Evolutionary conservation across 2,113 vertebrate species (phyloP), one percentile per base, ranked within the genome.

Genomic region (Oncorhynchus clarkii): DNA sequence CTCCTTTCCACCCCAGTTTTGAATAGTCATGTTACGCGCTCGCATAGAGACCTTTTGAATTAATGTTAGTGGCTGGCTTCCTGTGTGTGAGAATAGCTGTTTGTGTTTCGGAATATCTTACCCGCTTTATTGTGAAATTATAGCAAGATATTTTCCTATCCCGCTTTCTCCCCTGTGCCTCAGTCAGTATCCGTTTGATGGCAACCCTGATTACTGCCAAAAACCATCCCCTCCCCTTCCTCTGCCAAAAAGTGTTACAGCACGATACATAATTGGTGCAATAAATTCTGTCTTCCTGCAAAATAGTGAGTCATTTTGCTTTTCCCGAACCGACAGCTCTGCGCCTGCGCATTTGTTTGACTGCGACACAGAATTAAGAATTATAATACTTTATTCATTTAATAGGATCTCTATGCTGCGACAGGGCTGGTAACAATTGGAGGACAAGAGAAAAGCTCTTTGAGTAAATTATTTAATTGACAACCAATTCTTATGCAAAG

Each of bases 301-400:
- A 90, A 88, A 93, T 91, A 91, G 83, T 93, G 92, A 87, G 83
- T 84, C 72, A 8, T 72, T 78, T 80, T 70, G 83, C 75, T 71
- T 80, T 84, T 18, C 80, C 75, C 73, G 84, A 88, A 82, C 73
- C 71, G 60, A 62, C 83, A 77, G 57, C 78, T 76, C 67, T 81
- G 72, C 80, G 75, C 71, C n/a, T 74, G 76, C 75, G 72, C 67
- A 11, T 45, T 45, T 48, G 27, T 9, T n/a, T 67, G 80, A 89
- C 84, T 89, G 87, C 87, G 84, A 87, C 85, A 88, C 9, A 65
- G 51, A 51, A 12, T 86, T 51, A 75, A 82, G 39, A 45, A 45
- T 45, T 45, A 45, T 2, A 45, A 45, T 45, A 45, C 39, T 45
- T 45, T 45, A 45, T 45, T 45, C 2, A 45, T 11, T 45, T 45